Evolutionary conservation across 2,797 vertebrate species (phyloP).

Genomic region (Amniataba percoides): DNA sequence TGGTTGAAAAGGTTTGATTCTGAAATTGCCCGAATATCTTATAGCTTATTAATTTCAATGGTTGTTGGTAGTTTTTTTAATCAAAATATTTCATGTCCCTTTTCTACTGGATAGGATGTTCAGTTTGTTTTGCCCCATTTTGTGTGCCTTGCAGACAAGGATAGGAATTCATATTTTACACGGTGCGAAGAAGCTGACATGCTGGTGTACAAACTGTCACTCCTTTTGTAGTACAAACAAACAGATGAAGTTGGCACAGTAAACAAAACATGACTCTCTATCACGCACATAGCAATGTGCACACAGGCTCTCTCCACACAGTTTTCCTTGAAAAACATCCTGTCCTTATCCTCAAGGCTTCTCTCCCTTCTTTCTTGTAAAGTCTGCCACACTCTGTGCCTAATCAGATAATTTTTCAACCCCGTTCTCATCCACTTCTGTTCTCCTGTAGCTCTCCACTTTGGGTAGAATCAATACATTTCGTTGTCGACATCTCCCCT

Average conservation of each 20-base stretch:
- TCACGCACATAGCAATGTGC: background rate
- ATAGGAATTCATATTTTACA: slow-evolving; percentile 40
- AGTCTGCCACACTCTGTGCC: slow-evolving; percentile 23
- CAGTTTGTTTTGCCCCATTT: slow-evolving; percentile 5
- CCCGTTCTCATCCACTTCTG: slow-evolving; percentile 28
- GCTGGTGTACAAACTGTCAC: slow-evolving; percentile 36
- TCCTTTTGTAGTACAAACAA: slow-evolving; percentile 51
- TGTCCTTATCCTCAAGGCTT: slow-evolving; percentile 29
- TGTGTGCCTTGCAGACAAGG: slow-evolving; percentile 30
- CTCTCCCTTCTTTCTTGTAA: slow-evolving; percentile 27
- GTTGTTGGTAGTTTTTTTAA: background rate
- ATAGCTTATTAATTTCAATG: background rate
- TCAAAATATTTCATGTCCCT: background rate
- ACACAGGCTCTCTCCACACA: background rate
- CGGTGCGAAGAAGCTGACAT: slow-evolving; percentile 30
- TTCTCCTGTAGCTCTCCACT: slow-evolving; percentile 41
- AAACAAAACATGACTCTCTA: slow-evolving; percentile 37
- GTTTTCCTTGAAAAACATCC: slow-evolving; percentile 41
- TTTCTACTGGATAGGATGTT: background rate
- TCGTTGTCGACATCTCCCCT: slow-evolving; percentile 35
- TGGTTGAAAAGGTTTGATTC: background rate
- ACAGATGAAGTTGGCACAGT: slow-evolving; percentile 32
- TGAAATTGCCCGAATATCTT: background rate
- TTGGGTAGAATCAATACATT: slow-evolving; percentile 53
- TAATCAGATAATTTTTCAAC: slow-evolving; percentile 56